These are phyloP conservation scores for Phengaris arion DNA, from an alignment of 2,888 invertebrate genomes.

Conservation along the genomic window DNA sequence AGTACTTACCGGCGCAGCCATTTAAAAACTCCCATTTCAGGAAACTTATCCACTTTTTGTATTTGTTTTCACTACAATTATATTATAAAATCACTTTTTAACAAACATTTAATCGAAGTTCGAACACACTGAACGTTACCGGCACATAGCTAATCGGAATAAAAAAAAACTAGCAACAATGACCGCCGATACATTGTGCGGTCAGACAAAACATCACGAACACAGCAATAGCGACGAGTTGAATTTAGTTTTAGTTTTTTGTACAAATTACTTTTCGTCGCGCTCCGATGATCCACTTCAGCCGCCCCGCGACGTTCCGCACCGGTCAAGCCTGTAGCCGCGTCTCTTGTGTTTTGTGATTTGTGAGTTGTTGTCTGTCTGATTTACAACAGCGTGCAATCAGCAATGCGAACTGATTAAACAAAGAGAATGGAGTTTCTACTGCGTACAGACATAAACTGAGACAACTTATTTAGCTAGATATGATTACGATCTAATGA, in stretches of 20 bases:
- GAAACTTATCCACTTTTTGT: conserved; percentile 61
- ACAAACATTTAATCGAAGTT: conserved; percentile 56
- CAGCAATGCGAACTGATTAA: conserved; percentile 10
- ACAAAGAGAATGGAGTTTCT: conserved; percentile 11
- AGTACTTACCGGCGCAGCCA: conserved; percentile 74
- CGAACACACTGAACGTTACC: conserved; percentile 68
- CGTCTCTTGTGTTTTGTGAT: conserved; percentile 39
- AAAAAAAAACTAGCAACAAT: conserved; percentile 74
- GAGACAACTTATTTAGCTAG: neutral
- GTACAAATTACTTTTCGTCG: conserved; percentile 78
- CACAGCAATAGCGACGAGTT: conserved; percentile 75
- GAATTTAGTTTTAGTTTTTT: conserved; percentile 77
- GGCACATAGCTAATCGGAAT: conserved; percentile 60
- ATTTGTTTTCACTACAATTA: conserved; percentile 40
- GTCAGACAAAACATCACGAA: conserved; percentile 78
- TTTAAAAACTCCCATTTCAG: conserved; percentile 75
- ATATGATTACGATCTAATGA: neutral
- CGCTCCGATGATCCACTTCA: conserved; percentile 75
- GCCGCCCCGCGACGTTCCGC: conserved; percentile 52
- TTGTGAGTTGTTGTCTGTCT: conserved; percentile 33
- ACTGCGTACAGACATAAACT: neutral
- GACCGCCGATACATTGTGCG: conserved; percentile 76
- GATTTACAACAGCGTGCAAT: conserved; percentile 30
- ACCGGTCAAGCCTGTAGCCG: conserved; percentile 51
- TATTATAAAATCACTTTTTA: conserved; percentile 33